Percentiles rank a stretch among this genome's conserved stretches.
These are phyloP conservation scores for Melanotaenia duboulayi DNA, from an alignment of 2,113 vertebrate genomes.

Conservation along the genomic window DNA sequence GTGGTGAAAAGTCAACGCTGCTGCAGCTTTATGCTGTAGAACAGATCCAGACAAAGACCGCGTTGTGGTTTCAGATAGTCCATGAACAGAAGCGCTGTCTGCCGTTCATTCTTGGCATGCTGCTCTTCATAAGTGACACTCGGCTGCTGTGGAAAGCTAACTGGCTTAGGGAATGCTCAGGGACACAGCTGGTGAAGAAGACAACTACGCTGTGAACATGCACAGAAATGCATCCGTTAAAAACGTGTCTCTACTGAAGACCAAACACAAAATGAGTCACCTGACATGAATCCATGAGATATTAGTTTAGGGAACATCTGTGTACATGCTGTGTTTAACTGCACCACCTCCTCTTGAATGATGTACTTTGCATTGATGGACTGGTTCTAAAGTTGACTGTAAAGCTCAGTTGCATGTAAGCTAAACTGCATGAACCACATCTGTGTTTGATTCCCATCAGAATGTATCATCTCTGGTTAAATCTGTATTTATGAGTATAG, in stretches of 20 bases:
- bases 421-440: constrained; percentile 41
- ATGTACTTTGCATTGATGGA: neutral
- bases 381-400: neutral
- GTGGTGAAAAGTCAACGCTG: neutral
- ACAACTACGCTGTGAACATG: neutral
- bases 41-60: constrained; percentile 34
- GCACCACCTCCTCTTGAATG: too few species aligned
- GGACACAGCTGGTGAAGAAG: constrained; percentile 6
- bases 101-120: neutral
- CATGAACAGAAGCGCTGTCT: constrained; percentile 7
- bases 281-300: too few species aligned
- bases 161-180: neutral
- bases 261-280: neutral
- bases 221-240: neutral
- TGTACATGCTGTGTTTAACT: constrained; percentile 9
- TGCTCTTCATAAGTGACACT: neutral
- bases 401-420: neutral
- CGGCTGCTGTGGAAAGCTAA: neutral
- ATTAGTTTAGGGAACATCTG: neutral
- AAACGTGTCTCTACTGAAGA: neutral
- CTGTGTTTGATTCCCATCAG: constrained; percentile 21
- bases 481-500: constrained; percentile 10
- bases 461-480: neutral
- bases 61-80: constrained; percentile 20
- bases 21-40: constrained; percentile 8